These are phyloP conservation scores for Mesembrinibis cayennensis DNA, from an alignment of 2,113 vertebrate species.

Conservation along the genomic window DNA sequence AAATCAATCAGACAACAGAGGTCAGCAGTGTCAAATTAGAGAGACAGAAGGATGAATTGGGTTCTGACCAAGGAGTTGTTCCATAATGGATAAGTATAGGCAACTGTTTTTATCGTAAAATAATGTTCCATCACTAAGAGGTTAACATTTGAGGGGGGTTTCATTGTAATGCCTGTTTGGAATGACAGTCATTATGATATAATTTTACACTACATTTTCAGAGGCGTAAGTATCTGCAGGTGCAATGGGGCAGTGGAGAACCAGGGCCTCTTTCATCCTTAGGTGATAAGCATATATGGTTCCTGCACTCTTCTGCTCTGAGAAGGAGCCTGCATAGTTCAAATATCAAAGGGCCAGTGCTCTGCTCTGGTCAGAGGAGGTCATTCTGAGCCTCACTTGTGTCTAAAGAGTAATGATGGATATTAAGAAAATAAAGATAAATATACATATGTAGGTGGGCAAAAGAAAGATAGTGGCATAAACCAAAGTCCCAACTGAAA, in stretches of 20 bases:
- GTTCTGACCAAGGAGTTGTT: not conserved
- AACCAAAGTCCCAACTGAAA: not conserved
- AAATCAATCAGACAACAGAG: not conserved
- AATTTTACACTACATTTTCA: not conserved
- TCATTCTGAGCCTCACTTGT: not conserved
- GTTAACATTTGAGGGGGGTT: not conserved
- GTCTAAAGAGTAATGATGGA: not conserved
- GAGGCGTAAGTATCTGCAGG: not conserved
- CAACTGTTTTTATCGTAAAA: not conserved
- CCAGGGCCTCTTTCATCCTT: not conserved
- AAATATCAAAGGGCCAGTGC: not conserved
- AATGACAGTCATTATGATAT: not conserved
- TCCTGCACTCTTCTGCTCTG: not conserved
- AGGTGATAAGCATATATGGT: not conserved
- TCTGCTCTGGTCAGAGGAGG: not conserved
- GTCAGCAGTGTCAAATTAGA: not conserved
- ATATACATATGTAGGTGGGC: not conserved
- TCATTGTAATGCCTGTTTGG: not conserved
- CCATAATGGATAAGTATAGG: not conserved
- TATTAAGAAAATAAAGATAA: not conserved
- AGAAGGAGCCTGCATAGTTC: not conserved
- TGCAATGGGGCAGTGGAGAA: not conserved
- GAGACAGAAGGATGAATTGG: not conserved
- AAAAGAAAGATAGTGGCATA: not conserved
- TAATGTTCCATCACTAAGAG: not conserved